These are phyloP conservation scores for Enteromius anoplus DNA, from an alignment of 2,797 vertebrate genomes.

Conservation along the genomic window DNA sequence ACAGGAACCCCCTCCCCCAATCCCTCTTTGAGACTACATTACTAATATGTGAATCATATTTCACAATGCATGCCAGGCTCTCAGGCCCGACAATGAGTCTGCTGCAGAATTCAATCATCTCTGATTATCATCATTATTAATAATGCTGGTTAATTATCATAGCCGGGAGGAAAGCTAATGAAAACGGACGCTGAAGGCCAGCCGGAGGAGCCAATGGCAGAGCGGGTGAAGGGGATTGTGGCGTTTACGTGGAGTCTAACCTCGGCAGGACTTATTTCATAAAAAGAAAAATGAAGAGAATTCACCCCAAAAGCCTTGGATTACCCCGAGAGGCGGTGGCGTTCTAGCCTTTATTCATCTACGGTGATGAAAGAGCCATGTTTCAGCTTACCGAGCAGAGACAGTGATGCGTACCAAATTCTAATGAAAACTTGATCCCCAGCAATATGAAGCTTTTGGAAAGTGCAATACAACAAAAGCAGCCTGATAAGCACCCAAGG, in stretches of 20 bases:
- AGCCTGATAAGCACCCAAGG: slow-evolving; percentile 49
- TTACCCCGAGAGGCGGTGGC: slow-evolving; percentile 51
- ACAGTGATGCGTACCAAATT: slow-evolving; percentile 58
- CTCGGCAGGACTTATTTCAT: slow-evolving; percentile 47
- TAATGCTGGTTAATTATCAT: slow-evolving; percentile 82
- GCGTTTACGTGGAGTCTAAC: slow-evolving; percentile 58
- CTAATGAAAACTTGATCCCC: slow-evolving; percentile 61
- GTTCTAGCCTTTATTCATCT: slow-evolving; percentile 58
- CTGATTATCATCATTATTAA: slow-evolving; percentile 80
- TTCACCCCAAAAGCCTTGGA: slow-evolving; percentile 53
- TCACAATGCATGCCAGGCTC: slow-evolving; percentile 56
- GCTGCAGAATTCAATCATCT: slow-evolving; percentile 79
- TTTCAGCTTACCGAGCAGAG: slow-evolving; percentile 61
- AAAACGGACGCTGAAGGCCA: slow-evolving; percentile 70
- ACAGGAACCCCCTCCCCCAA: slow-evolving; percentile 62
- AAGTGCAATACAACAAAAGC: slow-evolving; percentile 52
- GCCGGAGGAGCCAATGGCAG: slow-evolving; percentile 48
- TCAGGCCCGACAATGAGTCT: slow-evolving; percentile 73
- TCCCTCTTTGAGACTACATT: slow-evolving; percentile 65
- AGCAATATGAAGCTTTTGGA: slow-evolving; percentile 55
- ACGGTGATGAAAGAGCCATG: slow-evolving; percentile 59
- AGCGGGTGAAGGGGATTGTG: slow-evolving; percentile 55
- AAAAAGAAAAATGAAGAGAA: slow-evolving; percentile 58
- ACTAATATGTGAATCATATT: slow-evolving; percentile 77
- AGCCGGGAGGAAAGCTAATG: slow-evolving; percentile 76